phyloP scores from a whole-genome alignment of 2,888 invertebrate genomes.

The Hydroisotoma schaefferi region DNA sequence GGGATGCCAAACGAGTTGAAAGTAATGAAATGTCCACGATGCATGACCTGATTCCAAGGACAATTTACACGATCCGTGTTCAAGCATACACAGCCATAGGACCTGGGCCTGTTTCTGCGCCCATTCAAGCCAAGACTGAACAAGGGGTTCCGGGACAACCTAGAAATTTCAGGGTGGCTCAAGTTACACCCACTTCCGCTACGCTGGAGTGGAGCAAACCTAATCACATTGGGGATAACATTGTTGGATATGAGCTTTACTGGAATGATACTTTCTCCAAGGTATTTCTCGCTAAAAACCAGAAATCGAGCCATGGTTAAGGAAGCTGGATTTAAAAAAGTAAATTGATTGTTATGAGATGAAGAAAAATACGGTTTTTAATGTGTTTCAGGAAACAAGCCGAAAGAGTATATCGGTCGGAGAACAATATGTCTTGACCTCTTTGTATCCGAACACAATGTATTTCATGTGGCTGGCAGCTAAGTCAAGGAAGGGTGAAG shows the following conservation, averaged over 20 bases:
- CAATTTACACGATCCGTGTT: slow-evolving; percentile 90
- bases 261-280: slow-evolving; percentile 96
- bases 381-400: slow-evolving; percentile 67
- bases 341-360: too few species aligned
- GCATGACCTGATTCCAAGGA: slow-evolving; percentile 83
- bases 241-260: slow-evolving; percentile 91
- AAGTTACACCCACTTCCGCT: slow-evolving; percentile 85
- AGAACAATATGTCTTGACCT: slow-evolving; percentile 81
- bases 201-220: slow-evolving; percentile 91
- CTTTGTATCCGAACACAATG: slow-evolving; percentile 89
- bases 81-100: slow-evolving; percentile 93
- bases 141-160: slow-evolving; percentile 97
- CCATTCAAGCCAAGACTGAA: slow-evolving; percentile 97
- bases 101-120: slow-evolving; percentile 87
- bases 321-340: too few species aligned
- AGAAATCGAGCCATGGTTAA: too few species aligned
- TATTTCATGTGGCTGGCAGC: slow-evolving; percentile 98
- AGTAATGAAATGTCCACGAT: slow-evolving; percentile 89
- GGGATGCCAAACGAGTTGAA: slow-evolving; percentile 92
- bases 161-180: slow-evolving; percentile 77
- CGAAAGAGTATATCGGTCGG: slow-evolving; percentile 77
- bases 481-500: slow-evolving; percentile 86
- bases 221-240: slow-evolving; percentile 84
- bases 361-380: too few species aligned
- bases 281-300: too few species aligned